Base-by-base conservation (phyloP, 2,113 vertebrate genomes). In the Bungarus multicinctus region DNA sequence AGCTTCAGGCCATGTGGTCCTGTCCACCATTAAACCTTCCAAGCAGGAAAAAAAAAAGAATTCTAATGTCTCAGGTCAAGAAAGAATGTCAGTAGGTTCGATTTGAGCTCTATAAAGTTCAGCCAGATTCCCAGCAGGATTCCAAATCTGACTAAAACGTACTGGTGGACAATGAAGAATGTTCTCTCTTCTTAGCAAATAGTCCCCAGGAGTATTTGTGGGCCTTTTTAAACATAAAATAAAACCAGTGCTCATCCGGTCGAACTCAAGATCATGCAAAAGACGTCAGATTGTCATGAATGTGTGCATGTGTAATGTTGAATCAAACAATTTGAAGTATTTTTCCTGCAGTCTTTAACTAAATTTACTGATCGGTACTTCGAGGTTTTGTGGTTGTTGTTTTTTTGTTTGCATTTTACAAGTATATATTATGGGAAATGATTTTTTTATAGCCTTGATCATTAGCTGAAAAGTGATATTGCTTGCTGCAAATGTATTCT, bases 231-330 rank as follows among this genome's bases (percentile, higher is more conserved):
- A 18, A 69, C 14, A 58, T 89, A 60, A 47, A 25, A 43, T 16
- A 60, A 89, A 60, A 43, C 12, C 64, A 39, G 22, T 12, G 23
- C 9, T 25, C 22, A 20, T 43, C 18, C 11, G 9, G 52, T 8
- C 14, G 27, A 25, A 52, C 7, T 39, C 12, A 43, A 85, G 14
- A 23, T 91, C 52, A 91, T 23, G 23, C 8, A 25, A 55, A 91
- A 90, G 25, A 55, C 10, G 18, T 6, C 2, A 34, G 43, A 39
- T 47, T 18, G 11, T 55, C 52, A 85, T 11, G 22, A 7, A 55
- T 16, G n/a, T n/a, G 18, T 85, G 9, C 25, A 0, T 5, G 1
- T 3, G 1, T 16, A 11, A 3, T 2, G 3, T 16, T 39, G 50
- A 34, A 34, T 57, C 52, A 45, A 85, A 43, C 6, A 9, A 20